Base-by-base conservation (phyloP, 2,113 vertebrate genomes). In the Plecturocebus donacophilus region DNA sequence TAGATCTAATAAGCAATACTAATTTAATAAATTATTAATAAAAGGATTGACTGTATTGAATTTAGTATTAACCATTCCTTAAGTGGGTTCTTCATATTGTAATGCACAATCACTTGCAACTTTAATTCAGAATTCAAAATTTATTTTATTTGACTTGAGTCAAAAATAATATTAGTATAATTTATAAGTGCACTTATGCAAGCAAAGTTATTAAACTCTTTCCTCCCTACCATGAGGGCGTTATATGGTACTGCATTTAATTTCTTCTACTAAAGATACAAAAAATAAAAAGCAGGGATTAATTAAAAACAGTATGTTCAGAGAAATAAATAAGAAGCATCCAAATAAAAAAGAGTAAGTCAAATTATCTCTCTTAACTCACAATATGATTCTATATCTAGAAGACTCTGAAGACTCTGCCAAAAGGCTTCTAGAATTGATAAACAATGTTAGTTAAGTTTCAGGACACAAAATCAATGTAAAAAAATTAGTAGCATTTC, bases 101-200 rank as follows among this genome's bases (percentile, higher is more conserved):
- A 4, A 52, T 58, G 21, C 52, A 90, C 5, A 91, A 70, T 76
- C 70, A 68, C 23, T 45, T 94, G 10, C 14, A 81, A 88, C 68
- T 96, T 92, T 75, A 75, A 92, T 52, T 85, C 35, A 95, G 21
- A 90, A 80, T 86, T 96, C 13, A 95, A 80, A 75, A 64, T 90
- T 42, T 66, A 83, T 89, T 95, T 77, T 77, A 70, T 68, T 93
- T 10, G 58, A 23, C 61, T 90, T 86, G 73, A 81, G 64, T 21
- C 40, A 90, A 66, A 85, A 13, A 35, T 90, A 91, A 76, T 30
- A 79, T 86, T 88, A 82, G 20, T 16, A 66, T 58, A 91, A 71
- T 58, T 89, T 87, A 87, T 38, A 76, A 42, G 35, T 82, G 19
- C 38, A 68, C 35, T 90, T 35, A 49, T 61, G 8, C 91, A 90